A percentile compares a stretch with the other conserved stretches of the same genome.
Evolutionary conservation across 2,888 invertebrate genomes (phyloP).

Genomic region (Lasioglossum pauxillum): DNA sequence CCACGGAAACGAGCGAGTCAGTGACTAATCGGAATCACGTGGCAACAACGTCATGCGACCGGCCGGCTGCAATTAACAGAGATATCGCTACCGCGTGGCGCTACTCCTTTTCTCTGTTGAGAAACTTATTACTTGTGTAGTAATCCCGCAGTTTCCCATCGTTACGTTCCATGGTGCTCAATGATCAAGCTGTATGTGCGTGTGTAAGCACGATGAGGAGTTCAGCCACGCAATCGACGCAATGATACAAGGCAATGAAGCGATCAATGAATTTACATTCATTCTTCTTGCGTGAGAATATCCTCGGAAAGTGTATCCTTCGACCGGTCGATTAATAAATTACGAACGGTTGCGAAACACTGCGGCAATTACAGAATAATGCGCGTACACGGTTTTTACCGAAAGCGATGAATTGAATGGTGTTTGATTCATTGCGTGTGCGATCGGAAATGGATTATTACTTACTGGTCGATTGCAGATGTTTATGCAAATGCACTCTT

Average conservation of each 20-base stretch:
- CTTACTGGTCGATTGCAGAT: not conserved
- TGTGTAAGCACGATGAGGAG: not conserved
- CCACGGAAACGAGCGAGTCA: not conserved
- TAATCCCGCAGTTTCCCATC: slow-evolving; percentile 28
- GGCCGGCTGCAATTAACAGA: slow-evolving; percentile 34
- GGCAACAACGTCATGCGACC: slow-evolving; percentile 16
- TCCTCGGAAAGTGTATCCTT: not conserved
- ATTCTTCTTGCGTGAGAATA: slow-evolving; percentile 28
- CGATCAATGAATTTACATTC: slow-evolving; percentile 41
- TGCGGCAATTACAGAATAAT: not conserved
- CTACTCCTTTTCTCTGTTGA: slow-evolving; percentile 22
- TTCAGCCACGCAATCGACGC: not conserved
- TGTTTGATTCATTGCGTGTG: not conserved
- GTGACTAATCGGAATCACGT: slow-evolving; percentile 37
- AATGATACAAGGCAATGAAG: not conserved
- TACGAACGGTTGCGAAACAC: not conserved
- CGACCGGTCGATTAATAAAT: not conserved
- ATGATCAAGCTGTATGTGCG: not conserved
- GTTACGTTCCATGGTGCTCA: not conserved
- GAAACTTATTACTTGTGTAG: slow-evolving; percentile 20
- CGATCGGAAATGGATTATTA: not conserved
- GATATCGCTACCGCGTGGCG: slow-evolving; percentile 14
- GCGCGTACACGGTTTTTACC: not conserved
- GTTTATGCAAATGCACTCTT: not conserved
- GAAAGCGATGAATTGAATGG: not conserved